Evolutionary conservation across 2,113 vertebrate species (phyloP), one percentile per base, ranked within the genome.

Genomic region (Parus major): DNA sequence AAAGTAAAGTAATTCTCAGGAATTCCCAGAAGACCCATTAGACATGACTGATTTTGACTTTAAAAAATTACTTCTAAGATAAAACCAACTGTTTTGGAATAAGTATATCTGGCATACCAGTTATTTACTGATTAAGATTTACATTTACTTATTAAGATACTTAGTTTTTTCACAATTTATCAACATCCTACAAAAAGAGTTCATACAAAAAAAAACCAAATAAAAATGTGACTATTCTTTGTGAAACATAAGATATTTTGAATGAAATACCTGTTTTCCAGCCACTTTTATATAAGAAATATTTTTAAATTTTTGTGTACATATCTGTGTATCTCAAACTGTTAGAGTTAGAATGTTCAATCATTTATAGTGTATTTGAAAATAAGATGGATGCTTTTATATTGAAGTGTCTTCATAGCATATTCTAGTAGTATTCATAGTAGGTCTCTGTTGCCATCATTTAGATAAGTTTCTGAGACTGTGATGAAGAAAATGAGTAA

Each of bases 61-160:
- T 41, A 94, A 95, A 81, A 91, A 95, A 76, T 93, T 91, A 81
- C 39, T 84, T 93, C 47, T 94, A 95, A 95, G 77, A 84, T 94
- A 81, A 52, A 96, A 1, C 17, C 5, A 94, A 76, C 50, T 56
- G 41, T 75, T 91, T 91, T 89, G 11, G 11, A 78, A 46, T 28
- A 55, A 65, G n/a, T 81, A 25, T 24, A 63, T 59, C 28, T 42
- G 23, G 61, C 42, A 61, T 27, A 64, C 19, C 18, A 63, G 78
- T 64, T 78, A 81, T 46, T 88, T 86, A 50, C 50, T 41, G 56
- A 13, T 15, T 66, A 50, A 28, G 15, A 47, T 68, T 79, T 44
- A 63, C 66, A 78, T 57, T 92, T 82, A 50, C 46, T 41, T 55
- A 10, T 20, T 76, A 49, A 35, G 14, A 31, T 39, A 70, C 78